Percentiles rank a stretch among this genome's conserved stretches.
These are phyloP conservation scores for Leptobrachium ailaonicum DNA, from an alignment of 2,113 vertebrate species.

Conservation along the genomic window DNA sequence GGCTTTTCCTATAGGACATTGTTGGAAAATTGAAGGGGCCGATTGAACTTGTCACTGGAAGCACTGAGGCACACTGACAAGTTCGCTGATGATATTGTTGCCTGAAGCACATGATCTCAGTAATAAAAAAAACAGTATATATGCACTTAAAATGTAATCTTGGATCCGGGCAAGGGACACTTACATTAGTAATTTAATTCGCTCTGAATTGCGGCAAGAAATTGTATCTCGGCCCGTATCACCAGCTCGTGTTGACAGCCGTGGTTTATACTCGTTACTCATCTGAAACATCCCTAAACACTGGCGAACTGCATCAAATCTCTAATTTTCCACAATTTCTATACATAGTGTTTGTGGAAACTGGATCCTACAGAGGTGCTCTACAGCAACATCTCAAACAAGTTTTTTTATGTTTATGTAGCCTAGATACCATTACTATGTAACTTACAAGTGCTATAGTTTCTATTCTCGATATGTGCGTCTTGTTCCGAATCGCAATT, in stretches of 20 bases:
- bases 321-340: background rate
- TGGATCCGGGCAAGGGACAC: background rate
- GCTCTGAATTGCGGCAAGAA: background rate
- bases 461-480: too few species aligned
- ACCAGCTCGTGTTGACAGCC: background rate
- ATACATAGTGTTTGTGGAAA: constrained; percentile 8
- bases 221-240: background rate
- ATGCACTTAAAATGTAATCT: background rate
- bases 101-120: background rate
- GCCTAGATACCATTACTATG: constrained; percentile 6
- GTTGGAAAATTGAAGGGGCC: background rate
- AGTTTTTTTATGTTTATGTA: constrained; percentile 2
- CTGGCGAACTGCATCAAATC: constrained; percentile 2
- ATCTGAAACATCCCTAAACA: constrained; percentile 4
- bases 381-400: constrained; percentile 13
- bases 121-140: background rate
- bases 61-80: background rate
- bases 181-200: background rate
- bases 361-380: background rate
- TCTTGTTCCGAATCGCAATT: too few species aligned
- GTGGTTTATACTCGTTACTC: background rate
- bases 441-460: too few species aligned
- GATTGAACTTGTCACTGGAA: background rate
- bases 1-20: background rate
- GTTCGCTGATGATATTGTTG: background rate